Evolutionary conservation across 1,140 invertebrate species (phyloP).

Genomic region (Alviniconcha marisindica): DNA sequence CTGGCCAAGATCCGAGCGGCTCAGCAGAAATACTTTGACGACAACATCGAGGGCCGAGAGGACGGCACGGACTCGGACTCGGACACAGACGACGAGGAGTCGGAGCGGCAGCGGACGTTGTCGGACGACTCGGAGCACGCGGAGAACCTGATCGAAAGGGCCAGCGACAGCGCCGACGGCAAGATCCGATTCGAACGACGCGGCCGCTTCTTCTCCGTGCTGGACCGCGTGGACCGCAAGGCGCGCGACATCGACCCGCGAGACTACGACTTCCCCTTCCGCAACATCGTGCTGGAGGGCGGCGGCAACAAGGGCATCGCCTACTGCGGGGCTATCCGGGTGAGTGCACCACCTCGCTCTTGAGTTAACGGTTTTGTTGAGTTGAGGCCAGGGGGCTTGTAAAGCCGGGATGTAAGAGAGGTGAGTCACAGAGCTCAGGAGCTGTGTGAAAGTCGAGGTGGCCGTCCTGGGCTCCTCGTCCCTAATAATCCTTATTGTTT

Average conservation of each 20-base stretch:
- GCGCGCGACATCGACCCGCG: slow-evolving; percentile 43
- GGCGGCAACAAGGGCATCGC: slow-evolving; percentile 63
- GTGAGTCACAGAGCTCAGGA: too few species aligned
- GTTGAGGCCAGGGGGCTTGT: too few species aligned
- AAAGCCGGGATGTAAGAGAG: too few species aligned
- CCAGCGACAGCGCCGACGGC: slow-evolving; percentile 16
- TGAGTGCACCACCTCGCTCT: too few species aligned
- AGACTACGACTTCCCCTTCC: slow-evolving; percentile 58
- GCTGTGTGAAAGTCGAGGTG: too few species aligned
- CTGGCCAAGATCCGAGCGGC: slow-evolving; percentile 36
- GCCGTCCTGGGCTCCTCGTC: too few species aligned
- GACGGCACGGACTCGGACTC: slow-evolving; percentile 34
- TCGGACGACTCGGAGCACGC: slow-evolving; percentile 12
- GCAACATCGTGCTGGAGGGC: slow-evolving; percentile 62
- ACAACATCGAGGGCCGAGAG: slow-evolving; percentile 26
- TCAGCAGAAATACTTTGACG: slow-evolving; percentile 42
- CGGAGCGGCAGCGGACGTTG: not conserved
- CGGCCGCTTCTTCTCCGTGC: slow-evolving; percentile 39
- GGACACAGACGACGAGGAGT: slow-evolving; percentile 20
- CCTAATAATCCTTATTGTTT: too few species aligned
- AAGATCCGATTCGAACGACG: slow-evolving; percentile 31
- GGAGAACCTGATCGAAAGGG: slow-evolving; percentile 26
- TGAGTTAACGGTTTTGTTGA: too few species aligned
- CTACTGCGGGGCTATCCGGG: slow-evolving; percentile 58
- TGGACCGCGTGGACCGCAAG: slow-evolving; percentile 47